Evolutionary conservation across 2,888 invertebrate species (phyloP).

Genomic region (Pinctada fucata): DNA sequence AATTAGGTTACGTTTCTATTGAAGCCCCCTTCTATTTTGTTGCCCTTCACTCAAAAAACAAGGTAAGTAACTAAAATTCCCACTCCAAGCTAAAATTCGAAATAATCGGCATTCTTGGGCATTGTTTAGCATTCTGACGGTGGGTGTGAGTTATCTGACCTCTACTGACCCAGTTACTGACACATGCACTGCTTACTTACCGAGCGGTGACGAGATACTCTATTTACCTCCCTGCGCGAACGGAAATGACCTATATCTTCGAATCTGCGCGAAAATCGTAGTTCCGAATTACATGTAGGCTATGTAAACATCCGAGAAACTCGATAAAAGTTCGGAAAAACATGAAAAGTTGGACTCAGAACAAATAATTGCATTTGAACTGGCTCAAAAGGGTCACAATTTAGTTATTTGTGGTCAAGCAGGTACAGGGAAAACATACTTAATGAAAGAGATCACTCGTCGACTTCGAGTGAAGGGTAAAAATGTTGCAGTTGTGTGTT

Average conservation of each 20-base stretch:
- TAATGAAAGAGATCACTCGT: constrained; percentile 21
- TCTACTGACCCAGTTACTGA: not conserved
- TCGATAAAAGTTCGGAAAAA: not conserved
- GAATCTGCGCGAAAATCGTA: not conserved
- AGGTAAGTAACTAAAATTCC: not conserved
- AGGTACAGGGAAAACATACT: constrained; percentile 39
- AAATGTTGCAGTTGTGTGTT: constrained; percentile 39
- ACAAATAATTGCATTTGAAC: not conserved
- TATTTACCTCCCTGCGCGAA: not conserved
- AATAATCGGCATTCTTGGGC: constrained; percentile 1
- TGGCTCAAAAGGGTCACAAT: constrained; percentile 3
- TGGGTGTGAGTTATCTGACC: not conserved
- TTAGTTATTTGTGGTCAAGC: constrained; percentile 27
- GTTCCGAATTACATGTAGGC: not conserved
- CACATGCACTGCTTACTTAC: not conserved
- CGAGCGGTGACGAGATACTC: not conserved
- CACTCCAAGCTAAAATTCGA: not conserved
- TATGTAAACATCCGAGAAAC: constrained; percentile 2
- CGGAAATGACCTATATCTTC: constrained; percentile 1
- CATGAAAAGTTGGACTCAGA: not conserved
- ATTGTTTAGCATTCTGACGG: not conserved
- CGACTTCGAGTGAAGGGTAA: constrained; percentile 22
- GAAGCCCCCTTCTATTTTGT: not conserved
- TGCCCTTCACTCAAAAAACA: not conserved
- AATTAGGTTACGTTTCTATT: not conserved